Percentiles rank a stretch among this genome's conserved stretches.
These are phyloP conservation scores for Cosmorhoe ocellata DNA, from an alignment of 2,888 invertebrate species.

Conservation along the genomic window DNA sequence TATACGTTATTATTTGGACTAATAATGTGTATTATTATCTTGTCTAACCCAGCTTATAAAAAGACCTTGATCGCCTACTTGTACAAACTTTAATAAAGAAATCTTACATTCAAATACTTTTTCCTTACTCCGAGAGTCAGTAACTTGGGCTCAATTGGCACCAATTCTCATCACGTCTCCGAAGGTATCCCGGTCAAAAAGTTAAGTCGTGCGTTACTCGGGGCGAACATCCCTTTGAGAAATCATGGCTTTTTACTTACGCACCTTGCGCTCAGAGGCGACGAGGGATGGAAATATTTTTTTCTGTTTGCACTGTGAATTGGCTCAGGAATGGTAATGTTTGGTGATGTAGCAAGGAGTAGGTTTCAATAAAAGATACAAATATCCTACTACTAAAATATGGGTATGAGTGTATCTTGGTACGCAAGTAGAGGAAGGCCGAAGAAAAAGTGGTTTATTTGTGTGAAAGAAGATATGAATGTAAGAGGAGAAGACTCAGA, in stretches of 20 bases:
- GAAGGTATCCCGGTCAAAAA: constrained; percentile 79
- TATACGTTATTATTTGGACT: too few species aligned
- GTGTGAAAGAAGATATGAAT: too few species aligned
- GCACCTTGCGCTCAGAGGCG: constrained; percentile 38
- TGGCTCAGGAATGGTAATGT: constrained; percentile 19
- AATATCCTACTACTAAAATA: too few species aligned
- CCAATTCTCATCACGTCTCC: constrained; percentile 70
- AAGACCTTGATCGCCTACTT: too few species aligned
- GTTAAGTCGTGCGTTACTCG: constrained; percentile 72
- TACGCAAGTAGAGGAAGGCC: too few species aligned
- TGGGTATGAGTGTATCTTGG: too few species aligned
- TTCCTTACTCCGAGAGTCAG: constrained; percentile 14
- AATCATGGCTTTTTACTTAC: constrained; percentile 71
- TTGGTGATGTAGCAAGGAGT: background rate
- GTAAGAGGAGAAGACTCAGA: too few species aligned
- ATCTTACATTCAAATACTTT: background rate
- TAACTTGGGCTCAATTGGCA: constrained; percentile 35
- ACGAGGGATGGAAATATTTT: constrained; percentile 45
- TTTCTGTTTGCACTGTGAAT: constrained; percentile 23
- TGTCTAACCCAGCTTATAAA: too few species aligned
- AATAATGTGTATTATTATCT: too few species aligned
- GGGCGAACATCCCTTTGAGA: constrained; percentile 74
- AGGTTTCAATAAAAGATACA: too few species aligned
- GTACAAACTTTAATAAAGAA: background rate
- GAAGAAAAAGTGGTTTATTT: too few species aligned